phyloP scores from a whole-genome alignment of 2,888 invertebrate genomes.

The Lasioglossum oenotherae region DNA sequence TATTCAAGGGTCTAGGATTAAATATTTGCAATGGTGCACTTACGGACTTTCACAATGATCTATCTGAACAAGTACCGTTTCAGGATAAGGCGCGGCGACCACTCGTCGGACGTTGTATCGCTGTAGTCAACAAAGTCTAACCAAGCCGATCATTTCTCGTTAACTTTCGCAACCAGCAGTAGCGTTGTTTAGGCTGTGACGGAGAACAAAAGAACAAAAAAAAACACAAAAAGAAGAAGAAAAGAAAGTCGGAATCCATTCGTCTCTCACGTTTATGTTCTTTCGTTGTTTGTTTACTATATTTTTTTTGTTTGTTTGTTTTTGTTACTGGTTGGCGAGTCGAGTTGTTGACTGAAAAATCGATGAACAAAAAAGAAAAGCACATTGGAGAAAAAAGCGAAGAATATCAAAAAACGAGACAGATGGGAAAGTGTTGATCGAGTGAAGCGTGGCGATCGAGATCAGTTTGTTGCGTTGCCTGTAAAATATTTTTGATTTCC shows the following conservation, averaged over 20 bases:
- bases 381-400: neutral
- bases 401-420: neutral
- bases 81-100: neutral
- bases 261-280: conserved; percentile 9
- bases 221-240: neutral
- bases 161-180: conserved; percentile 8
- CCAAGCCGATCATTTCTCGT: conserved; percentile 12
- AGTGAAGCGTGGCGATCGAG: conserved; percentile 8
- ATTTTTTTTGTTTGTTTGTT: neutral
- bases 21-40: conserved; percentile 52
- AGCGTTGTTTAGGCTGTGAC: conserved; percentile 58
- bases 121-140: neutral
- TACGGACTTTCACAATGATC: conserved; percentile 45
- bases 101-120: conserved; percentile 25
- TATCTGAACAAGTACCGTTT: neutral
- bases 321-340: neutral
- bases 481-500: neutral
- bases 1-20: conserved; percentile 35
- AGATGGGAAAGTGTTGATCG: neutral
- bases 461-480: neutral
- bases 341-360: neutral
- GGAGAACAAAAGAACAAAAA: neutral
- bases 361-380: neutral
- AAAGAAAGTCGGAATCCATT: conserved; percentile 33
- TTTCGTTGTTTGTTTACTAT: neutral